A percentile compares a stretch with the other conserved stretches of the same genome.
These are phyloP conservation scores for Meganola albula DNA, from an alignment of 2,888 invertebrate genomes.

Conservation along the genomic window DNA sequence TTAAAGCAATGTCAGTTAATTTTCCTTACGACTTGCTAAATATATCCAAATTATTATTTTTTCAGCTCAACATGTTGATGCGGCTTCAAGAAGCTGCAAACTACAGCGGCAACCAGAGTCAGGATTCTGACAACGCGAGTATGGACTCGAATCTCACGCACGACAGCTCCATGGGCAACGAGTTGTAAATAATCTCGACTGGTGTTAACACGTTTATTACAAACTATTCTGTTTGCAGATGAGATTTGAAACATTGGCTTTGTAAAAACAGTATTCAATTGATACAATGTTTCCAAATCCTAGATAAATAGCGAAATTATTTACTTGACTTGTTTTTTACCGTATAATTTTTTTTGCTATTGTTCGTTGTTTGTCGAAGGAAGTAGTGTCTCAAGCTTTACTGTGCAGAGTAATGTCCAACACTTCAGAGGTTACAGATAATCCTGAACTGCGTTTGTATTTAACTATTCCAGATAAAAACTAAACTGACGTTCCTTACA, in stretches of 20 bases:
- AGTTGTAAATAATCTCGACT: constrained; percentile 45
- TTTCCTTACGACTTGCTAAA: too few relatives aligned
- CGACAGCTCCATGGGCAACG: constrained; percentile 80
- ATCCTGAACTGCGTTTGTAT: constrained; percentile 14
- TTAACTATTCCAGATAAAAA: constrained; percentile 22
- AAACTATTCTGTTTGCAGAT: too few relatives aligned
- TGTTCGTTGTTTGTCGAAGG: too few relatives aligned
- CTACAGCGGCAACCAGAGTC: constrained; percentile 93
- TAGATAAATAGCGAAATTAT: too few relatives aligned
- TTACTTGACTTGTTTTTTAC: too few relatives aligned
- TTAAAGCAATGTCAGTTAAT: too few relatives aligned
- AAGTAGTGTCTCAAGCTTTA: background rate
- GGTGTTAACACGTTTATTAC: too few relatives aligned
- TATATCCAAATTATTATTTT: constrained; percentile 24
- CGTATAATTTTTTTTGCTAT: too few relatives aligned
- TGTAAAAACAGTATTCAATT: too few relatives aligned
- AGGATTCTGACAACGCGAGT: constrained; percentile 93
- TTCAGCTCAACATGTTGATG: constrained; percentile 95
- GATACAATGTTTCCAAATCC: too few relatives aligned
- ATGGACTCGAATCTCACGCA: constrained; percentile 87
- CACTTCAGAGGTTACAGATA: constrained; percentile 2
- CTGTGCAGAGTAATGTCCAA: constrained; percentile 2
- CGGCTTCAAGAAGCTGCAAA: constrained; percentile 96
- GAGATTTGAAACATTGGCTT: too few relatives aligned
- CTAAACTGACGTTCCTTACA: constrained; percentile 35